phyloP scores from a whole-genome alignment of 2,113 vertebrate species.

The Microcebus jonahi region DNA sequence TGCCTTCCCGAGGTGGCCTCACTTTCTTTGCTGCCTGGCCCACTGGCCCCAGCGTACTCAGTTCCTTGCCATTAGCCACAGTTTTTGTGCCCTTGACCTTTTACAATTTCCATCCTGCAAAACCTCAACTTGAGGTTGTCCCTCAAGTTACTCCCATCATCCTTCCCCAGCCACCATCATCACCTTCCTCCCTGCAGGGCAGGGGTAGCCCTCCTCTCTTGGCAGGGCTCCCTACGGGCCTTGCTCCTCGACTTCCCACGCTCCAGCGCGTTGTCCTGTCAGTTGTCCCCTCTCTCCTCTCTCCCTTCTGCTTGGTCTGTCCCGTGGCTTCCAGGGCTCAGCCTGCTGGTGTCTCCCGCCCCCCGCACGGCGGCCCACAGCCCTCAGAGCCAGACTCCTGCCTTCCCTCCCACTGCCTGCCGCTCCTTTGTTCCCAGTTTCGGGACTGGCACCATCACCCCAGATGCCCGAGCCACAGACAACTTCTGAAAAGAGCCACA shows the following conservation, averaged over 20 bases:
- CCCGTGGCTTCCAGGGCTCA: not conserved
- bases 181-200: not conserved
- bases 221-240: not conserved
- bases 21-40: not conserved
- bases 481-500: not conserved
- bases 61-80: rapidly evolving
- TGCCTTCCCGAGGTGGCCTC: not conserved
- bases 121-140: not conserved
- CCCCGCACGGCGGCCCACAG: not conserved
- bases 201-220: not conserved
- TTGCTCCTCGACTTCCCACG: not conserved
- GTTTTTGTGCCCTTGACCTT: no score
- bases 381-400: not conserved
- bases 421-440: not conserved
- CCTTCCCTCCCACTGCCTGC: not conserved
- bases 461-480: not conserved
- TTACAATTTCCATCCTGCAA: not conserved
- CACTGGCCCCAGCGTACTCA: rapidly evolving
- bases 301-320: not conserved
- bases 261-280: not conserved
- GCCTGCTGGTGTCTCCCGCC: not conserved
- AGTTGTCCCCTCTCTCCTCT: not conserved
- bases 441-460: not conserved
- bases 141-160: rapidly evolving
- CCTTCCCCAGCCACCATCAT: not conserved